A percentile compares a stretch with the other conserved stretches of the same genome.
phyloP scores from a whole-genome alignment of 2,888 invertebrate genomes.

The Heteromyza rotundicornis region DNA sequence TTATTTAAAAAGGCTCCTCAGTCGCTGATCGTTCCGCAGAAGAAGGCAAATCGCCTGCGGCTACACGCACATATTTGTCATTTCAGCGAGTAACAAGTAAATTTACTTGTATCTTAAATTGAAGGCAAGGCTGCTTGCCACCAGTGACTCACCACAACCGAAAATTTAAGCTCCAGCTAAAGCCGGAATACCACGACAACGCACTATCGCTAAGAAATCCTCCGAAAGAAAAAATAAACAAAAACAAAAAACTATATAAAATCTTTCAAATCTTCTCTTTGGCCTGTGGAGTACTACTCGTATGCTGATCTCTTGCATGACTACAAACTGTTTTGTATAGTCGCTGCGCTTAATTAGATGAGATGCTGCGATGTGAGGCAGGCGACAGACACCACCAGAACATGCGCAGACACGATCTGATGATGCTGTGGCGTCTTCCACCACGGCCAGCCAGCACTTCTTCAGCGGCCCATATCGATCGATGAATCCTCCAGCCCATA shows the following conservation, averaged over 20 bases:
- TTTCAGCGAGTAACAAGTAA: neutral
- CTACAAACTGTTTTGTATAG: conserved; percentile 9
- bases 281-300: neutral
- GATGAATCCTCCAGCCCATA: too few relatives aligned
- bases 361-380: conserved; percentile 38
- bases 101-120: too few relatives aligned
- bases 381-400: conserved; percentile 1
- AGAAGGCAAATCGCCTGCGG: neutral
- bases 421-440: too few relatives aligned
- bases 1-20: conserved; percentile 47
- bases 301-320: conserved; percentile 11
- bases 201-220: neutral
- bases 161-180: too few relatives aligned
- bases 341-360: conserved; percentile 50
- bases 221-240: too few relatives aligned
- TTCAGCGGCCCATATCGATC: too few relatives aligned
- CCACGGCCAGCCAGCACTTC: too few relatives aligned
- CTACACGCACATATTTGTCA: conserved; percentile 20
- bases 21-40: neutral
- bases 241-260: too few relatives aligned
- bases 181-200: neutral
- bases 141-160: too few relatives aligned
- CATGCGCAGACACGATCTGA: conserved; percentile 41
- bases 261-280: neutral
- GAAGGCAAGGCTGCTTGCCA: too few relatives aligned